Conservation (phyloP, 1,140 invertebrate species). For the Spodoptera litura region DNA sequence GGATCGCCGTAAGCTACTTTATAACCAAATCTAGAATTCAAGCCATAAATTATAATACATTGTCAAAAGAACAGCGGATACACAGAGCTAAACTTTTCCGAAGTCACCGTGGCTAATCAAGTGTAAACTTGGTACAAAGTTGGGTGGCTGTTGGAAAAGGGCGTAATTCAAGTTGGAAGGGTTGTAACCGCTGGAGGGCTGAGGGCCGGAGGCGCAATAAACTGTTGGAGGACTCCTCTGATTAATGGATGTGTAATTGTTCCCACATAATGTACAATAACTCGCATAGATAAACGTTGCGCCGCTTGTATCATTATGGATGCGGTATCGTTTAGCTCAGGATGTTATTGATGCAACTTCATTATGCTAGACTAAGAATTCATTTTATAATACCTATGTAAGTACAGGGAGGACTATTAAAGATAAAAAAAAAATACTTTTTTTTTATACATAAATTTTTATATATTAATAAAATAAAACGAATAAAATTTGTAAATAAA, state of each 20-base stretch:
- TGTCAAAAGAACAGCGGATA: constrained; percentile 39
- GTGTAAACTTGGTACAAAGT: constrained; percentile 67
- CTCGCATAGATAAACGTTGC: constrained; percentile 70
- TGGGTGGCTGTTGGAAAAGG: constrained; percentile 56
- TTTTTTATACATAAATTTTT: no score
- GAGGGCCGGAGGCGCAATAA: constrained; percentile 66
- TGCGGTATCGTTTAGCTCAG: not conserved
- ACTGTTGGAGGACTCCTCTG: constrained; percentile 66
- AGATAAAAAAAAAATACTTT: no score
- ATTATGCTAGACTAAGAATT: no score
- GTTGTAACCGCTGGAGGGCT: constrained; percentile 56
- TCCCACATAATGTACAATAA: constrained; percentile 79
- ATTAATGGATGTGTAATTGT: constrained; percentile 79
- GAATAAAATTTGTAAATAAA: no score
- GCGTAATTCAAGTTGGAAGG: constrained; percentile 68
- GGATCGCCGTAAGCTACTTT: constrained; percentile 3
- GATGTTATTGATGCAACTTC: not conserved
- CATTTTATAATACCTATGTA: no score
- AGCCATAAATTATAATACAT: constrained; percentile 32
- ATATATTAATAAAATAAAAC: no score
- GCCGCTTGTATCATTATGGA: constrained; percentile 41
- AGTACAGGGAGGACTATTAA: no score
- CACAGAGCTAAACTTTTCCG: constrained; percentile 53
- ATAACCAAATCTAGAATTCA: constrained; percentile 18
- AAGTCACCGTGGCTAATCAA: constrained; percentile 71